phyloP scores from a whole-genome alignment of 2,888 invertebrate species.

The Drosophila trichaetosa region DNA sequence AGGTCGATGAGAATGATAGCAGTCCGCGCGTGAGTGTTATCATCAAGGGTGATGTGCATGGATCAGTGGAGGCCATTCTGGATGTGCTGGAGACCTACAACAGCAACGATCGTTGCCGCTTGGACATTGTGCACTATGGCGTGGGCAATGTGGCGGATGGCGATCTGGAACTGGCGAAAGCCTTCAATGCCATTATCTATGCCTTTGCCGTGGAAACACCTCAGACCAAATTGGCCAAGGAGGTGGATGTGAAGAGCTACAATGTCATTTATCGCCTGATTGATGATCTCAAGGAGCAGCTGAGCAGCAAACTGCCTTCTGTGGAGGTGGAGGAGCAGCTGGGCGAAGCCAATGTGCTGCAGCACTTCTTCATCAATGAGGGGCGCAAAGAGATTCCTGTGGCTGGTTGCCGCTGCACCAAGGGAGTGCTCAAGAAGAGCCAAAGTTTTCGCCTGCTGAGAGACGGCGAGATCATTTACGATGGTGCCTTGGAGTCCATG shows the following conservation, averaged over 20 bases:
- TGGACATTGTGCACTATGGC: slow-evolving; percentile 95
- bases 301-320: slow-evolving; percentile 90
- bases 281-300: slow-evolving; percentile 93
- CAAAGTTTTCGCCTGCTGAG: slow-evolving; percentile 89
- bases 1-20: slow-evolving; percentile 86
- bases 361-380: slow-evolving; percentile 92
- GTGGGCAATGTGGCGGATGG: slow-evolving; percentile 94
- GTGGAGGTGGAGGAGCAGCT: slow-evolving; percentile 91
- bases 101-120: slow-evolving; percentile 88
- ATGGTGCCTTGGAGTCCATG: slow-evolving; percentile 92
- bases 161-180: slow-evolving; percentile 92
- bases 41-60: slow-evolving; percentile 96
- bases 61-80: slow-evolving; percentile 97
- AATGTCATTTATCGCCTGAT: slow-evolving; percentile 97
- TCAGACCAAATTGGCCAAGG: slow-evolving; percentile 73
- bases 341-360: slow-evolving; percentile 94
- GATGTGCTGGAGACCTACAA: slow-evolving; percentile 95
- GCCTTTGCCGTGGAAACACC: slow-evolving; percentile 92
- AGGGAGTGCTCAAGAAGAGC: slow-evolving; percentile 90
- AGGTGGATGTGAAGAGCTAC: slow-evolving; percentile 88
- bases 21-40: slow-evolving; percentile 87
- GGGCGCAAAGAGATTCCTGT: slow-evolving; percentile 92
- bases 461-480: slow-evolving; percentile 88
- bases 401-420: slow-evolving; percentile 94
- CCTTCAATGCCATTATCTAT: slow-evolving; percentile 93